Evolutionary conservation across 2,888 invertebrate genomes (phyloP).

Genomic region (Drosophila subsilvestris): DNA sequence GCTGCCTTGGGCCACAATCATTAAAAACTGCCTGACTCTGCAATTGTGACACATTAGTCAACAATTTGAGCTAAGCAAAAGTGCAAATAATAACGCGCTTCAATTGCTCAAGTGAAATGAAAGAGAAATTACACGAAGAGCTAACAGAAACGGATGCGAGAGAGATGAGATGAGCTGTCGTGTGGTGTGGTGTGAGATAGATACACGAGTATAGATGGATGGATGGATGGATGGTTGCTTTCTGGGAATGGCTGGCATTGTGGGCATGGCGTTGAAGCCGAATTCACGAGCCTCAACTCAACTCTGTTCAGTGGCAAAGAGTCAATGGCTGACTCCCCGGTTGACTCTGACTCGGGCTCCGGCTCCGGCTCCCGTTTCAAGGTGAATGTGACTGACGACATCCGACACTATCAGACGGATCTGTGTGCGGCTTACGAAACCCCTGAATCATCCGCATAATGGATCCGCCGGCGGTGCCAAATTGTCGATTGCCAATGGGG

Average conservation of each 20-base stretch:
- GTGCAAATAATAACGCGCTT: constrained; percentile 81
- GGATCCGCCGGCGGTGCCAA: constrained; percentile 19
- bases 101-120: constrained; percentile 82
- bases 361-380: constrained; percentile 58
- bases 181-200: constrained; percentile 21
- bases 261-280: constrained; percentile 15
- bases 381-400: constrained; percentile 65
- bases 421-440: constrained; percentile 61
- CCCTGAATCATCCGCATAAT: constrained; percentile 64
- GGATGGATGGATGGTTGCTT: constrained; percentile 25
- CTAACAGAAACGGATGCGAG: constrained; percentile 69
- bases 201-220: not conserved
- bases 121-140: constrained; percentile 81
- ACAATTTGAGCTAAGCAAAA: constrained; percentile 82
- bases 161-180: constrained; percentile 47
- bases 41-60: constrained; percentile 82
- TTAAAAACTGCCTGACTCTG: constrained; percentile 66
- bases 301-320: constrained; percentile 25
- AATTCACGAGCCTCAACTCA: constrained; percentile 45
- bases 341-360: constrained; percentile 32
- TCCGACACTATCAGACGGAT: constrained; percentile 64
- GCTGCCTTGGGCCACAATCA: constrained; percentile 36
- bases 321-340: constrained; percentile 25
- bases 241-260: constrained; percentile 19
- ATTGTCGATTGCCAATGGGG: constrained; percentile 41